Percentiles rank a stretch among this genome's conserved stretches.
Evolutionary conservation across 2,113 vertebrate species (phyloP).

Genomic region (Sinocyclocheilus anophthalmus): DNA sequence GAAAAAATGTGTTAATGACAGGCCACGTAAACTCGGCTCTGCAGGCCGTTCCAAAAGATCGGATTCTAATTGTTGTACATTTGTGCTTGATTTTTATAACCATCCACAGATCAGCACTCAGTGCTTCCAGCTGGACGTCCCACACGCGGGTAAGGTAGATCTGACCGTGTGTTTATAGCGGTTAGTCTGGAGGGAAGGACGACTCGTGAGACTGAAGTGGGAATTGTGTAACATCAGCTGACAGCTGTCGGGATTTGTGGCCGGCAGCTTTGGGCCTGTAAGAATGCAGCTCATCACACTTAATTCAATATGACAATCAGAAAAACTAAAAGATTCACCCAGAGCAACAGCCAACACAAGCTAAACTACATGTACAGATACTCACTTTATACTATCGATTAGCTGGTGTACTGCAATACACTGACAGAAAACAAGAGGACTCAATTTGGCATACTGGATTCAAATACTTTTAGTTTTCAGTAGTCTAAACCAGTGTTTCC

Average conservation of each 20-base stretch:
- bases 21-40: too few relatives aligned
- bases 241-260: conserved; percentile 44
- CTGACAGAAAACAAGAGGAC: too few relatives aligned
- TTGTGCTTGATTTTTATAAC: conserved; percentile 22
- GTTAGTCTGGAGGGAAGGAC: neutral
- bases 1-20: neutral
- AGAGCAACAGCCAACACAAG: neutral
- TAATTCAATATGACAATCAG: neutral
- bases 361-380: neutral
- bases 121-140: neutral
- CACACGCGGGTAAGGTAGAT: neutral
- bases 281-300: conserved; percentile 26
- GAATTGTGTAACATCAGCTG: conserved; percentile 34
- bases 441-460: too few relatives aligned
- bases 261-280: neutral
- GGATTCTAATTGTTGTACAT: neutral
- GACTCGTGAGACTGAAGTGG: neutral
- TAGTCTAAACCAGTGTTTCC: too few relatives aligned
- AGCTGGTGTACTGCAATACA: neutral
- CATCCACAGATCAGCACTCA: neutral
- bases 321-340: neutral
- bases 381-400: neutral
- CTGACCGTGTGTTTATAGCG: neutral
- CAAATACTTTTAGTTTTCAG: too few relatives aligned
- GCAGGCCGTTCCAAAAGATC: neutral